Evolutionary conservation across 2,888 invertebrate species (phyloP), one percentile per base, ranked within the genome.

Genomic region (Thymelicus lineola): DNA sequence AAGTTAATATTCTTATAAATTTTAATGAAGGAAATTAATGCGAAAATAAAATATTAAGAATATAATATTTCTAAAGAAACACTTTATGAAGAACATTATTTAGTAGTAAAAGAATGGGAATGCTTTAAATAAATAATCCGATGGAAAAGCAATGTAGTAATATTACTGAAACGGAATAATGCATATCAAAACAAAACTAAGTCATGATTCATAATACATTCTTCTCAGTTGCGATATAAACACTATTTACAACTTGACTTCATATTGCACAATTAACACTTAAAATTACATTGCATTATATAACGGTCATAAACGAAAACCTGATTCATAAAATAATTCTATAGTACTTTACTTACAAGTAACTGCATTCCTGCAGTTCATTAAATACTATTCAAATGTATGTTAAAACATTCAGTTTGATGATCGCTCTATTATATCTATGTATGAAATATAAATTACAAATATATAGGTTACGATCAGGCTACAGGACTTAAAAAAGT

Each of bases 11-110:
- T 46, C 17, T 62, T 75, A 79, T 86, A 86, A 83, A 80, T 79
- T 90, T 90, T 91, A 91, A 88, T 91, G 82, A 89, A 88, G 87
- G 88, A 91, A 92, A 93, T 90, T 90, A 91, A 91, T 89, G 88
- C 86, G 89, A 53, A 53, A 53, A 90, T 90, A 91, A 90, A 90
- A 91, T 89, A 90, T 86, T 88, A 87, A 88, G 86, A 89, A 89
- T 89, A 89, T 83, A 88, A 87, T 87, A 88, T 87, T 85, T 89
- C 87, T 88, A 90, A 86, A 87, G 84, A 86, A 89, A 85, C 87
- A 77, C 72, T 86, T 86, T 87, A 86, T 87, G 88, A 83, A 87
- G 75, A 82, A 80, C 73, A 86, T 80, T 82, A 83, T 77, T 79
- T 79, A 73, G 81, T 80, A 82, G 84, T 82, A 82, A 82, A 82